Conservation (phyloP, 2,113 vertebrate genomes). For the Strix aluco region DNA sequence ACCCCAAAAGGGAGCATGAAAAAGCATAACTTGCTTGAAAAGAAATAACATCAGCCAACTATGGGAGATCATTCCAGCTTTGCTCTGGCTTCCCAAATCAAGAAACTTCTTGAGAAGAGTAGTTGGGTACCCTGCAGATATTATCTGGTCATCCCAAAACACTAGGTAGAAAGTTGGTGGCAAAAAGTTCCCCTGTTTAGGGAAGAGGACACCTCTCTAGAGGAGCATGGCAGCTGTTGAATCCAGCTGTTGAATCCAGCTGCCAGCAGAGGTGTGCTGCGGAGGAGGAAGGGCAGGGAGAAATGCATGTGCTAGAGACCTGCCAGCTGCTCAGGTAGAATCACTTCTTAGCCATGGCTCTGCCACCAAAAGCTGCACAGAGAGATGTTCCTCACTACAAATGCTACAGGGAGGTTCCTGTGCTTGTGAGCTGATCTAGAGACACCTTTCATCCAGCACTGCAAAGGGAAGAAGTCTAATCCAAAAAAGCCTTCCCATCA, state of each 20-base stretch:
- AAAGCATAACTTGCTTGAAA: not conserved
- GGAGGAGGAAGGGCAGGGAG: not conserved
- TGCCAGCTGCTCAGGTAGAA: not conserved
- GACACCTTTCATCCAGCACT: not conserved
- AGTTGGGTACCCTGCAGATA: not conserved
- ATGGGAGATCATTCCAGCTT: not conserved
- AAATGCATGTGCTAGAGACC: fast-evolving
- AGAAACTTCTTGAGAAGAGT: not conserved
- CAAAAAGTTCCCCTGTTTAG: not conserved
- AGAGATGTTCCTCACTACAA: not conserved
- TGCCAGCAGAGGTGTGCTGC: not conserved
- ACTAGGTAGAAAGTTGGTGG: not conserved
- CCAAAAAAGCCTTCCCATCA: not conserved
- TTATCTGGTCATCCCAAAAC: not conserved
- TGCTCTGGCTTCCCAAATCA: not conserved
- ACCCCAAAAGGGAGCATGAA: not conserved
- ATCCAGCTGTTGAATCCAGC: not conserved
- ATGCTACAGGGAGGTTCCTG: not conserved
- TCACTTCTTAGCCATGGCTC: not conserved
- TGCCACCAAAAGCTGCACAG: not conserved
- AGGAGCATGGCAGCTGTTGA: not conserved
- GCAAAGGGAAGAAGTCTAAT: not conserved
- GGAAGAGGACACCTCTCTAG: not conserved
- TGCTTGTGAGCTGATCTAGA: not conserved
- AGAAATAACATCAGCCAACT: not conserved